Base-by-base conservation (phyloP, 2,113 vertebrate species). In the Hassar affinis region DNA sequence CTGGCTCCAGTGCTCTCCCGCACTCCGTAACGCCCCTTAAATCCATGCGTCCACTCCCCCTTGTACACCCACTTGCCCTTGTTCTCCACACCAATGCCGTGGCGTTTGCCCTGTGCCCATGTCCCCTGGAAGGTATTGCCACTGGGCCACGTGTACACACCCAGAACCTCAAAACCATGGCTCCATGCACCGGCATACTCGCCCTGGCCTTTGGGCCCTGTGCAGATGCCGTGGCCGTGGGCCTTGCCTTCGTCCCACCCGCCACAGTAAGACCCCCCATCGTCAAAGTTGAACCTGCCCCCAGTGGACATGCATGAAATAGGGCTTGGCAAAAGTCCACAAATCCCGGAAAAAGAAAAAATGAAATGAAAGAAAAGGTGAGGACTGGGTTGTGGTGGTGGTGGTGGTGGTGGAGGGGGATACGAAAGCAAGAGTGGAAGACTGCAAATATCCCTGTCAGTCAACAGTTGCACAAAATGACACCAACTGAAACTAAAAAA, bases 231-330 rank as follows among this genome's bases (percentile, higher is more conserved):
- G 78, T 99, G 97, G 93, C 98, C 98, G 88, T 99, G 98, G 90
- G 98, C 98, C 96, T 98, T 99, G 93, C 98, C 98, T 92, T 98
- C 98, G 92, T 98, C 97, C 98, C 98, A 99, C 95, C 98, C 98
- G 88, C 98, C 98, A 92, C 98, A 99, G 94, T 99, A 99, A 93
- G 98, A 99, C 95, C 98, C 98, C 95, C 98, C 98, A 97, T 99
- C 98, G 92, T 99, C 98, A 98, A 99, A 99, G 95, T 99, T 98
- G 97, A 99, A 99, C 96, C 98, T 95, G 94, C 94, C 94, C 92
- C 94, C 94, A 95, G 93, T 95, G 94, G 94, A 95, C 94, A 96
- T 97, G 96, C 96, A 97, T 95, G 95, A 94, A 96, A 95, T 94
- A 94, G 93, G 91, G 94, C 93, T 93, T 91, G 94, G 94, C 94